Percentiles rank a stretch among this genome's conserved stretches.
These are phyloP conservation scores for Melanerpes aurifrons DNA, from an alignment of 2,113 vertebrate species.

Conservation along the genomic window DNA sequence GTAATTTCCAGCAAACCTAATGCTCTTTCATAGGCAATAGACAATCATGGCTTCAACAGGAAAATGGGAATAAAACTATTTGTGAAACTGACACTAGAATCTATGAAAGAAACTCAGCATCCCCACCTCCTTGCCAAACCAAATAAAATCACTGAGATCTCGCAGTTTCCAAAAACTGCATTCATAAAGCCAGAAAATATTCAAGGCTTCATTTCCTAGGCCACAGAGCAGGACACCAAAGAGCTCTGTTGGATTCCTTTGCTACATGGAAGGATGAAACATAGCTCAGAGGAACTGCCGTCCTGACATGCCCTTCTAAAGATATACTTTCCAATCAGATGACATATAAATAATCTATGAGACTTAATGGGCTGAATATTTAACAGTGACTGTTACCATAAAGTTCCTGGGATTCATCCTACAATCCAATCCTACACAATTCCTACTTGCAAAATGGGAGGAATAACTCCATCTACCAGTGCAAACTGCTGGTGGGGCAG, in stretches of 20 bases:
- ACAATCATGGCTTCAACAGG: background rate
- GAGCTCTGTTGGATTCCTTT: background rate
- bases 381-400: background rate
- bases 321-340: background rate
- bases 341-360: background rate
- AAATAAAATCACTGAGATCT: background rate
- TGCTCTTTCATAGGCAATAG: background rate
- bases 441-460: background rate
- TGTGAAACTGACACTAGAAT: background rate
- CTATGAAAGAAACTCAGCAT: background rate
- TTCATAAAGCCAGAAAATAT: background rate
- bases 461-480: background rate
- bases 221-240: background rate
- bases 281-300: background rate
- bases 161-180: background rate
- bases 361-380: background rate
- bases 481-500: background rate
- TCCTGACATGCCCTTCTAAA: background rate
- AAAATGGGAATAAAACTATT: background rate
- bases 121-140: background rate
- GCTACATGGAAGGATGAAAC: background rate
- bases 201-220: background rate
- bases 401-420: background rate
- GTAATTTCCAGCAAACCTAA: background rate
- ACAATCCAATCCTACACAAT: background rate